Base-by-base conservation (phyloP, 2,888 invertebrate species). In the Xylocampa areola region DNA sequence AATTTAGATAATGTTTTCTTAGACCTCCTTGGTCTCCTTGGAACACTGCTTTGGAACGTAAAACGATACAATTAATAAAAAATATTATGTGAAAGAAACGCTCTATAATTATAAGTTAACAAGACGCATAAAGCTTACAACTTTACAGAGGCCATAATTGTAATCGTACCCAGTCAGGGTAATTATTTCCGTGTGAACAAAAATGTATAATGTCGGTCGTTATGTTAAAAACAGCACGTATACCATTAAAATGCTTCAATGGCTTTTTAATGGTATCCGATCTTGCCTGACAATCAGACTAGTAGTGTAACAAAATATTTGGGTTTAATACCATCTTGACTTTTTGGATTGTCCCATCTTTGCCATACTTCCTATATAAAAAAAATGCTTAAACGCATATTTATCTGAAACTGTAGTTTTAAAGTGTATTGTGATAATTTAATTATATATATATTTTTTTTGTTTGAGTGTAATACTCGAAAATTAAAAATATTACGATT, bases 141-240 rank as follows among this genome's bases (percentile, higher is more conserved):
- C 35, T 45, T 44, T 53, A 53, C 45, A 51, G 41, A 58, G 48
- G 40, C 54, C 50, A 35, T 74, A 64, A 69, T 63, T 64, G 57
- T 52, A 51, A 55, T 37, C 27, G 30, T 58, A 68, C 50, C 39
- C 45, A 32, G 25, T 57, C 32, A 35, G 29, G 39, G 57, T 77
- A 74, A 79, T 80, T 76, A 79, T 77, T 78, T 81, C 76, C 78
- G 75, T 80, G 77, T 75, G 79, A 82, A 75, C 64, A 58, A 70
- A 67, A 53, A 47, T 58, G 39, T 49, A 45, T 44, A 64, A 69
- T 55, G 55, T 37, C 39, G 14, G 49, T 59, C 50, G 61, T 72
- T 57, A 70, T 25, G 51, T 52, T 63, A 16, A 54, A 60, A 69
- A 66, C 66, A 59, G 62, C 52, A 36, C 25, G 48, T 58, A n/a